Percentiles rank a stretch among this genome's conserved stretches.
phyloP scores from a whole-genome alignment of 2,888 invertebrate genomes.

The Melangyna quadrimaculata region DNA sequence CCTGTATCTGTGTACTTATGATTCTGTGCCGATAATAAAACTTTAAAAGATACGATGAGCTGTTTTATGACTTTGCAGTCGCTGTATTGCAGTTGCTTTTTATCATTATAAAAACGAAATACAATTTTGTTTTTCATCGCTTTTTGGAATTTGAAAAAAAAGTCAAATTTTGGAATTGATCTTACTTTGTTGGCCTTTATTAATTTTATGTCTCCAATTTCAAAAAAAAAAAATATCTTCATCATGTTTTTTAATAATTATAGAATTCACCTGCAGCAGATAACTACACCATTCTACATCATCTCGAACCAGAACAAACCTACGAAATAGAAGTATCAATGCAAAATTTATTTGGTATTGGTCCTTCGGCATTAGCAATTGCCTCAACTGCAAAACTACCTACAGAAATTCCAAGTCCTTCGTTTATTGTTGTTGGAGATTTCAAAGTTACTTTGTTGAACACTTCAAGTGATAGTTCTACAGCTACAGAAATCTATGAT shows the following conservation, averaged over 20 bases:
- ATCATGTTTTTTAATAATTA: not conserved
- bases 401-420: slow-evolving; percentile 60
- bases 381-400: slow-evolving; percentile 85
- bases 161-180: too few relatives aligned
- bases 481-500: slow-evolving; percentile 73
- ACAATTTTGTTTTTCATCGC: too few relatives aligned
- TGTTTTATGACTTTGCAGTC: too few relatives aligned
- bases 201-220: too few relatives aligned
- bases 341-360: slow-evolving; percentile 90
- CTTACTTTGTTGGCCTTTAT: too few relatives aligned
- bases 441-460: slow-evolving; percentile 86
- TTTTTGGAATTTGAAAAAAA: too few relatives aligned
- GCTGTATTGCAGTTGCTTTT: too few relatives aligned
- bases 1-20: too few relatives aligned
- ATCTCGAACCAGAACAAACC: slow-evolving; percentile 86
- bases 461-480: slow-evolving; percentile 77
- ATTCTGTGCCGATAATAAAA: too few relatives aligned
- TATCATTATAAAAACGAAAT: too few relatives aligned
- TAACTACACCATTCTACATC: slow-evolving; percentile 82
- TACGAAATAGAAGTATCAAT: slow-evolving; percentile 91
- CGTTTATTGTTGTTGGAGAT: slow-evolving; percentile 86
- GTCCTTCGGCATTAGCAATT: slow-evolving; percentile 85
- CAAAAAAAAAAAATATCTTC: too few relatives aligned
- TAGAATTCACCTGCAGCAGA: slow-evolving; percentile 10
- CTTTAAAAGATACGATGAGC: too few relatives aligned